Base-by-base conservation (phyloP, 2,888 invertebrate genomes). In the Erebia ligea region DNA sequence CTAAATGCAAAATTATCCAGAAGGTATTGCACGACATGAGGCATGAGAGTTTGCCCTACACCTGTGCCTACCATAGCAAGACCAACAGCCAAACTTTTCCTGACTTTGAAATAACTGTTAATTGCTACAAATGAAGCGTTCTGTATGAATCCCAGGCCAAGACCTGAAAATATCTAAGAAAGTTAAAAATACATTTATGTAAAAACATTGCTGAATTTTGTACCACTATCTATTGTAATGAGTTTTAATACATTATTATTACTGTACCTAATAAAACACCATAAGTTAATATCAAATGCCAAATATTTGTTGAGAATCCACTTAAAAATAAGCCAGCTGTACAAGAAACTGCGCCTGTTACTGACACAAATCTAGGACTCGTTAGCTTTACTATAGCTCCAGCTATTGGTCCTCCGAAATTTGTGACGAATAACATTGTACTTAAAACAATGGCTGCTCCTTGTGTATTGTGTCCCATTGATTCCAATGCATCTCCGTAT, bases 21-120 rank as follows among this genome's bases (percentile, higher is more conserved):
- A 63, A 96, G 93, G 79, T 94, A 94, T 62, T 95, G 92, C 70
- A 96, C 95, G 76, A 96, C 89, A 80, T 96, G 96, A 3, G 97
- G 97, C 94, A 97, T 95, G 73, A 96, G 83, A 84, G 96, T 95
- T 84, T 96, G 96, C 3, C 97, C 97, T 40, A 96, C 86, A 72
- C 96, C 96, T 75, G 96, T 96, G 69, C 97, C 97, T 40, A 96
- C 96, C 89, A 96, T 94, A 0, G 96, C 95, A 45, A 96, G 89
- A 1, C 96, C 96, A 68, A 96, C 96, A n/a, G 97, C 97, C 56
- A 95, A 94, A 73, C 95, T 95, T 77, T 96, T 95, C 82, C 92
- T 94, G 70, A 92, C 90, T 71, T 93, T 95, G 81, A 97, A 97
- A 85, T 96, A 97, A 34, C 95, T 94, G 83, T 96, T 96, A 73